Conservation (phyloP, 2,888 invertebrate species). For the Drosophila macrospina region DNA sequence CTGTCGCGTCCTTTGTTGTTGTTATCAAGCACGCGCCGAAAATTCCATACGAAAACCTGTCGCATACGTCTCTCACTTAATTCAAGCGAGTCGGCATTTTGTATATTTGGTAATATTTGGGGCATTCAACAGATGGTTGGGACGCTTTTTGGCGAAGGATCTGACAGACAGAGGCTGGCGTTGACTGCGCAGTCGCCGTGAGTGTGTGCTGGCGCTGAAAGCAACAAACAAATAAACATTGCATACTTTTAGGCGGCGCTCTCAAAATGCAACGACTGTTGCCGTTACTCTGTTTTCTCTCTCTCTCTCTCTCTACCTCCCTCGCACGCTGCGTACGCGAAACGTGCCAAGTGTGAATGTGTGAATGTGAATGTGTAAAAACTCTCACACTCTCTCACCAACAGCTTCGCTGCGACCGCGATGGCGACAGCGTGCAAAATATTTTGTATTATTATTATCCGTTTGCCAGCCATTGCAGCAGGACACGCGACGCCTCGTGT, state of each 20-base stretch:
- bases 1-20: slow-evolving; percentile 12
- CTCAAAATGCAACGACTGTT: slow-evolving; percentile 44
- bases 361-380: slow-evolving; percentile 58
- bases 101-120: slow-evolving; percentile 37
- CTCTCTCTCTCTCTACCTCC: neutral
- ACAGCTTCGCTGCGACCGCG: slow-evolving; percentile 31
- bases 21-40: slow-evolving; percentile 42
- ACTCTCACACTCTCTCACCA: slow-evolving; percentile 52
- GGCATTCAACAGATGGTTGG: slow-evolving; percentile 59
- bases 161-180: neutral
- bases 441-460: slow-evolving; percentile 65
- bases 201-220: slow-evolving; percentile 20
- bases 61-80: slow-evolving; percentile 8
- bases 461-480: slow-evolving; percentile 63
- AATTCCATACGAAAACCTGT: slow-evolving; percentile 21
- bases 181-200: slow-evolving; percentile 62
- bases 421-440: slow-evolving; percentile 53
- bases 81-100: slow-evolving; percentile 1
- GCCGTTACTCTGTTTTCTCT: slow-evolving; percentile 1
- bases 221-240: slow-evolving; percentile 63
- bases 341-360: slow-evolving; percentile 38
- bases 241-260: slow-evolving; percentile 65
- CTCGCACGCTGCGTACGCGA: neutral
- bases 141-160: neutral
- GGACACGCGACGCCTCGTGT: slow-evolving; percentile 51